phyloP scores from a whole-genome alignment of 2,888 invertebrate species.

The Caenorhabditis sp. region DNA sequence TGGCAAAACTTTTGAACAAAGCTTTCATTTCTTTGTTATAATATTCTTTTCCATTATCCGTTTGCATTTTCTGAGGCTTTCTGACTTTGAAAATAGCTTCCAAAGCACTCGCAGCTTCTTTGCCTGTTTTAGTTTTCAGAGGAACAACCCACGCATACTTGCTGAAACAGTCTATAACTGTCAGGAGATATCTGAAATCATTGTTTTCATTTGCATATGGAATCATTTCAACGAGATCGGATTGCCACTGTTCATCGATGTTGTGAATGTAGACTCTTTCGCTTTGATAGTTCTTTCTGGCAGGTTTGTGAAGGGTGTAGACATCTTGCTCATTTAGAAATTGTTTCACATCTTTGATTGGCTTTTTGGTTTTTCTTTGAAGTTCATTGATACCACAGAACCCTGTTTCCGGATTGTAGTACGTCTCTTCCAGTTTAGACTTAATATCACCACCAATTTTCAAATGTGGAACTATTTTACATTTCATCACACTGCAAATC shows the following conservation, averaged over 20 bases:
- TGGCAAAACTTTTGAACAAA: slow-evolving; percentile 66
- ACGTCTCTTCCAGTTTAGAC: slow-evolving; percentile 50
- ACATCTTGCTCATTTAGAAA: slow-evolving; percentile 71
- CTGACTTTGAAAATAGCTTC: slow-evolving; percentile 65
- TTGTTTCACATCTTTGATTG: slow-evolving; percentile 65
- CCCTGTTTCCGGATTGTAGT: slow-evolving; percentile 64
- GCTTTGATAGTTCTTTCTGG: slow-evolving; percentile 67
- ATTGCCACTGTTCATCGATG: slow-evolving; percentile 74
- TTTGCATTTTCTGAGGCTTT: slow-evolving; percentile 72
- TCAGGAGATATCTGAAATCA: slow-evolving; percentile 64
- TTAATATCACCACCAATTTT: slow-evolving; percentile 9
- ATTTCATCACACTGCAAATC: not conserved
- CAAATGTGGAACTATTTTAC: not conserved
- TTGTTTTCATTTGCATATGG: slow-evolving; percentile 71
- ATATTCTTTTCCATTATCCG: slow-evolving; percentile 73
- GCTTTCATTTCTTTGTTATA: slow-evolving; percentile 65
- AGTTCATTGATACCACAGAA: slow-evolving; percentile 71
- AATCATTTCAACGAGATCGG: slow-evolving; percentile 75
- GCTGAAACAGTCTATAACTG: slow-evolving; percentile 68
- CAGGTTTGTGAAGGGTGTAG: slow-evolving; percentile 72
- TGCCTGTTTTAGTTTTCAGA: slow-evolving; percentile 71
- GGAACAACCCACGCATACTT: slow-evolving; percentile 72
- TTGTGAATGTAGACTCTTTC: slow-evolving; percentile 66
- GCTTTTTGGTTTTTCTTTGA: slow-evolving; percentile 50
- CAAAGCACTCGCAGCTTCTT: slow-evolving; percentile 72